Evolutionary conservation across 1,140 invertebrate genomes (phyloP), one percentile per base, ranked within the genome.

Genomic region (Zaprionus davidi): DNA sequence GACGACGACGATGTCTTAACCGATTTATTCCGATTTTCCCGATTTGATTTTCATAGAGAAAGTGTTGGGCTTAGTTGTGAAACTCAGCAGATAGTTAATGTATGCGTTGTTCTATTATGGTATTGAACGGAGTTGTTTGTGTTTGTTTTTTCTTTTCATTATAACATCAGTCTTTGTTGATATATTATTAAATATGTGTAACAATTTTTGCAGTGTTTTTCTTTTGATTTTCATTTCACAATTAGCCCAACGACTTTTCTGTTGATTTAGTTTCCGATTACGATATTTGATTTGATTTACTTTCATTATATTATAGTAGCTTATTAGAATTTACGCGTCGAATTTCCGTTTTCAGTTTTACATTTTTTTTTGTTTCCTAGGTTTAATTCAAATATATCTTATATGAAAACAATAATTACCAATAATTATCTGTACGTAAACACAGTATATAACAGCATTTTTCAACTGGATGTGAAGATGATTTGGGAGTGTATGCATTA

Each of bases 121-220:
- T 64, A 56, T 76, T 78, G 60, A 80, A 78, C 78, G 70, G 66
- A 74, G 70, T 51, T 66, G 28, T 46, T 71, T 64, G 22, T 28
- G 44, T 24, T 20, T 20, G 20, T 34, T 38, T 24, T 59, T 41
- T 55, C 49, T 69, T 38, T 78, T 60, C 41, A 62, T 62, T 66
- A 71, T 66, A 34, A 46, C 46, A 67, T 79, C 75, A 73, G 81
- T 88, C 79, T 73, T 83, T 68, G 38, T 85, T 77, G 68, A 85
- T 73, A 81, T 72, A 72, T 72, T 78, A 46, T 46, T 70, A 85
- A 73, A 84, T 71, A 58, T 71, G 75, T 84, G 66, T 71, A 66
- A 71, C 13, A 31, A 59, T 62, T 80, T 60, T 71, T 55, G 20
- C 26, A 24, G 41, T n/a, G 15, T 11, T 24, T 67, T 78, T 41